Conservation (phyloP, 2,888 invertebrate species). For the Drosophila lacicola region DNA sequence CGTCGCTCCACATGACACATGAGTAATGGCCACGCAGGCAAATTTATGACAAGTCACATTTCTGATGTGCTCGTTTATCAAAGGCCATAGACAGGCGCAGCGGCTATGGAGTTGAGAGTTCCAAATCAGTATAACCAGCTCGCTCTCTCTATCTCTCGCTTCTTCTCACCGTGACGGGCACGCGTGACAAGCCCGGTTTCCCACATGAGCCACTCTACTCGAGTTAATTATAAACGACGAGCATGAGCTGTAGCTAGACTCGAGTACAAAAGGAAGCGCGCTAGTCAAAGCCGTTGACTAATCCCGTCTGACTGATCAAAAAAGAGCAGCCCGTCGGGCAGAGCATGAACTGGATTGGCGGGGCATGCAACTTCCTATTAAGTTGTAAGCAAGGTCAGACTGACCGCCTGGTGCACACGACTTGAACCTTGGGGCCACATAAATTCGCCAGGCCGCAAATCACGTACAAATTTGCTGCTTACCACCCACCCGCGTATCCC, state of each 20-base stretch:
- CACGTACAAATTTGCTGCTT: constrained; percentile 58
- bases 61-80: constrained; percentile 82
- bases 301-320: constrained; percentile 79
- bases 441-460: constrained; percentile 58
- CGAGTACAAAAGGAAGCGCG: constrained; percentile 55
- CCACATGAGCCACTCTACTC: constrained; percentile 61
- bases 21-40: constrained; percentile 83
- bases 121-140: constrained; percentile 11
- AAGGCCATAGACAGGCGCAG: constrained; percentile 72
- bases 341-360: constrained; percentile 5
- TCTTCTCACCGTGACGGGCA: constrained; percentile 34
- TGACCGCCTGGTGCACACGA: constrained; percentile 64
- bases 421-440: constrained; percentile 58
- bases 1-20: constrained; percentile 76
- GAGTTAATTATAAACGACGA: constrained; percentile 83
- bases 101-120: constrained; percentile 36
- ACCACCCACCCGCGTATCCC: neutral
- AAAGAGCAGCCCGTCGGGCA: constrained; percentile 43
- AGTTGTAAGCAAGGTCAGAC: constrained; percentile 65
- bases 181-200: constrained; percentile 74
- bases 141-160: neutral
- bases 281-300: constrained; percentile 66
- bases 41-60: constrained; percentile 85
- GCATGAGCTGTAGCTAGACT: constrained; percentile 27
- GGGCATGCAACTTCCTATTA: constrained; percentile 34